A percentile compares a stretch with the other conserved stretches of the same genome.
Conservation (phyloP, 2,113 vertebrate species). For the Cathartes aura region DNA sequence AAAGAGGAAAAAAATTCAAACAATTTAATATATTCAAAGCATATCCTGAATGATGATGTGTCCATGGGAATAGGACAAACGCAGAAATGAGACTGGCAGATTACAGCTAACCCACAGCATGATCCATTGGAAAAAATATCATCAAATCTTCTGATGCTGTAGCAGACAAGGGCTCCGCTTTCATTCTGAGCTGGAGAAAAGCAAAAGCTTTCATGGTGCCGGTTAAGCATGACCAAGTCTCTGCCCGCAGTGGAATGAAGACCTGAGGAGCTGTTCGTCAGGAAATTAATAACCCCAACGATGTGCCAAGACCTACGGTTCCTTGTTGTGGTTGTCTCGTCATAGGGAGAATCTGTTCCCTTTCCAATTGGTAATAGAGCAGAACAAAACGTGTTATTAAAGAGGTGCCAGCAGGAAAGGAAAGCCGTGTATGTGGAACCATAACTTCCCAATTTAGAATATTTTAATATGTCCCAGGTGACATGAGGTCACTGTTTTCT, state of each 20-base stretch:
- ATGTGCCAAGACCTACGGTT: background rate
- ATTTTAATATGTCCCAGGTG: background rate
- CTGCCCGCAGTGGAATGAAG: background rate
- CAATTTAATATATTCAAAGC: background rate
- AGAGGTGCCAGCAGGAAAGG: background rate
- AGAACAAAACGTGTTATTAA: background rate
- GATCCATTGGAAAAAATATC: background rate
- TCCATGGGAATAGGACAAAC: background rate
- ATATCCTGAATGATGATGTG: background rate
- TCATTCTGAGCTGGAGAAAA: background rate
- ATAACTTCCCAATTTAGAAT: background rate
- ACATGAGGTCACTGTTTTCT: background rate
- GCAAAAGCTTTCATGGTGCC: background rate
- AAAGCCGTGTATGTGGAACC: background rate
- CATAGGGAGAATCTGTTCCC: background rate
- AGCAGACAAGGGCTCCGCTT: background rate
- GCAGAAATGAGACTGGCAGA: background rate
- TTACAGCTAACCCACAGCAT: background rate
- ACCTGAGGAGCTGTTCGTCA: background rate
- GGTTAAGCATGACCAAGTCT: background rate
- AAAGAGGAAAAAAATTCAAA: background rate
- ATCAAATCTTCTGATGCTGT: background rate
- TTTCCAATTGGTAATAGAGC: background rate
- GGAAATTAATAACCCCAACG: accelerated
- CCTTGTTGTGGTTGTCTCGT: background rate